These are phyloP conservation scores for Acronicta aceris DNA, from an alignment of 2,888 invertebrate species.

Conservation along the genomic window DNA sequence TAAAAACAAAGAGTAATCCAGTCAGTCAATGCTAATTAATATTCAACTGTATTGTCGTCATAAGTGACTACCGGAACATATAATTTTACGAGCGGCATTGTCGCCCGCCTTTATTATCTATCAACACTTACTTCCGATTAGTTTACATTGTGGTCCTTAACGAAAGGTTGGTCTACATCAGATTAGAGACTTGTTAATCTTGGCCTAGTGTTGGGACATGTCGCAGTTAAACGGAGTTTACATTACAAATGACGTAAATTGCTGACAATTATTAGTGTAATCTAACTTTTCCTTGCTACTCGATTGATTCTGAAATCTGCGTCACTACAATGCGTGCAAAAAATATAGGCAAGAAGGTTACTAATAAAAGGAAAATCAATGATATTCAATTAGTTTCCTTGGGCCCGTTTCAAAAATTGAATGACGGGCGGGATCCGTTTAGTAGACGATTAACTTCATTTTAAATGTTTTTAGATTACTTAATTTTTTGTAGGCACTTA, in stretches of 20 bases:
- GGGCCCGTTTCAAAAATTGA: too few species aligned
- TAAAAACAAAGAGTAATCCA: background rate
- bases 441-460: too few species aligned
- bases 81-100: constrained; percentile 23
- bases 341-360: too few species aligned
- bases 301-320: too few species aligned
- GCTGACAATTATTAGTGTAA: too few species aligned
- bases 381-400: too few species aligned
- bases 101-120: constrained; percentile 23
- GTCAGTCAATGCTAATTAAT: constrained; percentile 1
- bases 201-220: background rate
- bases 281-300: too few species aligned
- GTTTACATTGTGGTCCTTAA: background rate
- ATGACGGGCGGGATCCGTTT: too few species aligned
- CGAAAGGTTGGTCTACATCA: constrained; percentile 3
- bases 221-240: background rate
- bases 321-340: too few species aligned
- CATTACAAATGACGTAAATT: background rate
- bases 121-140: constrained; percentile 36
- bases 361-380: too few species aligned
- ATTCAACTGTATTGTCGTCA: background rate
- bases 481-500: too few species aligned
- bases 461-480: too few species aligned
- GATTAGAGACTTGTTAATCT: constrained; percentile 10
- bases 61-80: constrained; percentile 20